Base-by-base conservation (phyloP, 2,888 invertebrate genomes). In the Slavum lentiscoides region DNA sequence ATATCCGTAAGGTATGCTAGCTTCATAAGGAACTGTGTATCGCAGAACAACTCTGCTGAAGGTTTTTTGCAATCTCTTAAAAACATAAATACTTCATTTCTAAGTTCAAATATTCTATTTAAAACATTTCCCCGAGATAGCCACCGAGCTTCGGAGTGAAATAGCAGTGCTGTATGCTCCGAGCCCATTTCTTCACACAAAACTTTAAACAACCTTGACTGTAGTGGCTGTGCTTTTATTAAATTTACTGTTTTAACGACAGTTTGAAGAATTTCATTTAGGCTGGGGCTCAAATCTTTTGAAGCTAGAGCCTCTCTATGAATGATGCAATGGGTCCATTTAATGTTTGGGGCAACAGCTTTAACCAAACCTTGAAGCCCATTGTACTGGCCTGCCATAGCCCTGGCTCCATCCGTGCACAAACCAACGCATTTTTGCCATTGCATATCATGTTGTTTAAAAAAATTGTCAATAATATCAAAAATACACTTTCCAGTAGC, bases 401-500 rank as follows among this genome's bases (percentile, higher is more conserved):
- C 73, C 30, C 53, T 49, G 21, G 55, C 81, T 59, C 82, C 83
- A 83, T 83, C 83, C 62, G 83, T 83, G 77, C 82, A 83, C 70
- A 83, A 43, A 68, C 82, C 82, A 80, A 82, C 76, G 69, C 83
- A 84, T n/a, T 55, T 84, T 82, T 81, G 82, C 58, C 83, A 84
- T n/a, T 82, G 69, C 53, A 83, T 75, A 77, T 76, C 80, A 81
- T 72, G 69, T 64, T 77, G 67, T 21, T 39, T 73, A n/a, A 53
- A 83, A 59, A 83, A 83, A 68, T 82, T 64, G 67, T 83, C 62
- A 39, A 82, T 39, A 37, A 81, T 82, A 30, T 64, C 67, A n/a
- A 82, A 82, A 74, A 83, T 80, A 21, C 67, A 83, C 49, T 39
- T 58, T 30, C 30, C 62, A 62, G 30, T 62, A 66, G 80, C 81